Conservation (phyloP, 2,888 invertebrate genomes). For the Xylophagus ater region DNA sequence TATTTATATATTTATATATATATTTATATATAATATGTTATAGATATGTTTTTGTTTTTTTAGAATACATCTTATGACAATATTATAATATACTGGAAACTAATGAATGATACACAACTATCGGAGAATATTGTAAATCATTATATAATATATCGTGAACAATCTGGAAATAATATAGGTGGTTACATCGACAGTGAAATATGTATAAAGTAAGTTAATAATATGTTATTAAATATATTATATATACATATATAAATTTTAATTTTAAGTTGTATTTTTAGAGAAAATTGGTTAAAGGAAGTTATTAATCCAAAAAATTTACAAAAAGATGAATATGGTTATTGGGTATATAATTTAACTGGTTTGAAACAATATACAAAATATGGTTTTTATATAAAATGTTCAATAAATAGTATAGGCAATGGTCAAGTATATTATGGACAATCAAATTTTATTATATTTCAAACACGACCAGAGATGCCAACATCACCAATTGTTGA, state of each 20-base stretch:
- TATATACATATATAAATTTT: background rate
- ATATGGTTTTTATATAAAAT: conserved; percentile 63
- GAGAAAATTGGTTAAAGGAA: conserved; percentile 29
- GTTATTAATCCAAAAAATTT: conserved; percentile 14
- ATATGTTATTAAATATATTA: background rate
- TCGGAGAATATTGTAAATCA: background rate
- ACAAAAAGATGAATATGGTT: conserved; percentile 21
- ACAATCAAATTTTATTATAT: background rate
- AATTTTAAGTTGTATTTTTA: background rate
- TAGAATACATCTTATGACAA: conserved; percentile 1
- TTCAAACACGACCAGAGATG: conserved; percentile 45
- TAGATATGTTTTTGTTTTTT: background rate
- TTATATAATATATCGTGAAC: conserved; percentile 5
- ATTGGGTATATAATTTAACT: conserved; percentile 30
- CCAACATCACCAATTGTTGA: conserved; percentile 35
- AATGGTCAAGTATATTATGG: conserved; percentile 38
- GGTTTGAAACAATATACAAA: conserved; percentile 53
- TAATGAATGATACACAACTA: background rate
- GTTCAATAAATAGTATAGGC: conserved; percentile 27
- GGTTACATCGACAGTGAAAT: background rate
- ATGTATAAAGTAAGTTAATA: background rate
- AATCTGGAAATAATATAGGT: background rate
- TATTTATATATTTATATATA: background rate
- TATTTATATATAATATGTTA: background rate
- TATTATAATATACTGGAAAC: conserved; percentile 12